phyloP scores from a whole-genome alignment of 2,113 vertebrate species.

The Pterocles burchelli region DNA sequence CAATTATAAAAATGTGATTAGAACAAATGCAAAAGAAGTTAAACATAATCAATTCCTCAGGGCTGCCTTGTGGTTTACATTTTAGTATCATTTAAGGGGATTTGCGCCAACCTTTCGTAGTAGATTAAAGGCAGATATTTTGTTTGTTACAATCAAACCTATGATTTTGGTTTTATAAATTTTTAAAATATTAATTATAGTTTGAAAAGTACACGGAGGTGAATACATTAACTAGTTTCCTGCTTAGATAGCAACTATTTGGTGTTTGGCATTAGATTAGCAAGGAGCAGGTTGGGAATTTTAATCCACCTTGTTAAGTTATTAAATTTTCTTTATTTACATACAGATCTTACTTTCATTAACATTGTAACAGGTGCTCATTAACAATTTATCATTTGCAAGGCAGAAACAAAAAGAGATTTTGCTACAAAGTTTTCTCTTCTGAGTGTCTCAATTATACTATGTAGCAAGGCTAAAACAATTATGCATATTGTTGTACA shows the following conservation, averaged over 20 bases:
- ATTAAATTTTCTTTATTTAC: slow-evolving; percentile 88
- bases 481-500: neutral
- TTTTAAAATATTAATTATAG: slow-evolving; percentile 87
- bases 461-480: neutral
- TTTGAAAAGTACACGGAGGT: slow-evolving; percentile 78
- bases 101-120: slow-evolving; percentile 66
- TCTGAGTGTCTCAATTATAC: slow-evolving; percentile 62
- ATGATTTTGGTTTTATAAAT: slow-evolving; percentile 83
- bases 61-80: slow-evolving; percentile 37
- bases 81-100: slow-evolving; percentile 71
- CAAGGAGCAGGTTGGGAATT: slow-evolving; percentile 75
- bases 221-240: slow-evolving; percentile 61
- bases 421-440: slow-evolving; percentile 75
- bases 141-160: slow-evolving; percentile 87
- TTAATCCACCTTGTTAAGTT: slow-evolving; percentile 87
- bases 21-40: slow-evolving; percentile 64
- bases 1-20: slow-evolving; percentile 68
- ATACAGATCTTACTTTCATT: slow-evolving; percentile 80
- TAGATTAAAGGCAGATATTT: slow-evolving; percentile 83
- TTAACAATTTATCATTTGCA: slow-evolving; percentile 80
- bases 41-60: slow-evolving; percentile 51
- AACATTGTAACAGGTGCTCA: slow-evolving; percentile 85
- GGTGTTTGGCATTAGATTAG: slow-evolving; percentile 76
- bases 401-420: slow-evolving; percentile 62
- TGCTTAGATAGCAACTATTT: slow-evolving; percentile 73